Conservation (phyloP, 2,888 invertebrate species). For the Corbicula japonica region DNA sequence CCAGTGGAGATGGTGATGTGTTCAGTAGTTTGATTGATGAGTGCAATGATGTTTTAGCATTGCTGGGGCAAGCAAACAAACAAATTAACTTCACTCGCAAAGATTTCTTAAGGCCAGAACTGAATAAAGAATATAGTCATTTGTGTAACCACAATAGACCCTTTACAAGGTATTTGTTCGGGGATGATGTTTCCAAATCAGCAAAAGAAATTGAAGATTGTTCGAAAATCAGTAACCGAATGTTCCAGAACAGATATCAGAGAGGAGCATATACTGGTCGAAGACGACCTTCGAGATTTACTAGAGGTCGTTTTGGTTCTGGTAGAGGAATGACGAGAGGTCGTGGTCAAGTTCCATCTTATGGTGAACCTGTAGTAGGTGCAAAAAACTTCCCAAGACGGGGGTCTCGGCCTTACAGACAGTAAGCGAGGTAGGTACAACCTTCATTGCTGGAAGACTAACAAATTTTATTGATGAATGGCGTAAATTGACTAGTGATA, state of each 20-base stretch:
- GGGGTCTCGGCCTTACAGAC: constrained; percentile 7
- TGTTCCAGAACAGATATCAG: too few relatives aligned
- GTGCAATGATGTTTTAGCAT: constrained; percentile 35
- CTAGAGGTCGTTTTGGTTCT: too few relatives aligned
- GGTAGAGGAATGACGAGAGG: neutral
- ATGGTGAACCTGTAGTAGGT: neutral
- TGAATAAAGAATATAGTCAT: too few relatives aligned
- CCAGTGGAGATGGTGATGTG: neutral
- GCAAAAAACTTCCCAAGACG: constrained; percentile 32
- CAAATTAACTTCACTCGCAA: constrained; percentile 33
- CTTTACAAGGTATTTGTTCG: too few relatives aligned
- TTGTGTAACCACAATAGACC: too few relatives aligned
- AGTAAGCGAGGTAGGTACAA: constrained; percentile 16
- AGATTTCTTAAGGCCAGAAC: too few relatives aligned
- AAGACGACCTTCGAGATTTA: too few relatives aligned
- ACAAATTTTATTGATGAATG: constrained; percentile 42
- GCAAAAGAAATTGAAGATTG: too few relatives aligned
- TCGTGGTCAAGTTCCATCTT: neutral
- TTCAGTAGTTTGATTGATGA: constrained; percentile 31
- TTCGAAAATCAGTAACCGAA: too few relatives aligned
- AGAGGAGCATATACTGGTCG: neutral
- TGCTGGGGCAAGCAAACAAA: constrained; percentile 51
- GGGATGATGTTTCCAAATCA: too few relatives aligned
- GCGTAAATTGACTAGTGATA: constrained; percentile 37
- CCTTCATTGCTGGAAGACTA: constrained; percentile 41